Evolutionary conservation across 2,888 invertebrate genomes (phyloP).

Genomic region (Machimus atricapillus): DNA sequence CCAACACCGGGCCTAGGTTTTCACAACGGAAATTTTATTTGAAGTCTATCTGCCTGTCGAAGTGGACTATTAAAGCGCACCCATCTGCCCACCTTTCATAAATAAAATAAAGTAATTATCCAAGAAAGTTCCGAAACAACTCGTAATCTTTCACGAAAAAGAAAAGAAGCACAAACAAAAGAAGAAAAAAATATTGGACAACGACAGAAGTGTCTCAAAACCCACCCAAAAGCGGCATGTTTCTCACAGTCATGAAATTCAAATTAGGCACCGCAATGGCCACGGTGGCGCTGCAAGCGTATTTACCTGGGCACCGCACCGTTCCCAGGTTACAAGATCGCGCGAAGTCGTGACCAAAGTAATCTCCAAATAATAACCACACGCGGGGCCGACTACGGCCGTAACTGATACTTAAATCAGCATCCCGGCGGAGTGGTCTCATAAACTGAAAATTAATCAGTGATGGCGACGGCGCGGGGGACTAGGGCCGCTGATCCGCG

Average conservation of each 20-base stretch:
- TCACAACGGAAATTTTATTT: background rate
- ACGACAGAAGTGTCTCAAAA: background rate
- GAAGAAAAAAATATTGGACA: background rate
- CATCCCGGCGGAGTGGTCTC: background rate
- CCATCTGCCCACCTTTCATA: background rate
- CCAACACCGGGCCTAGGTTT: background rate
- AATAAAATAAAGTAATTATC: background rate
- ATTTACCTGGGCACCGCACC: background rate
- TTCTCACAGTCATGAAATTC: constrained; percentile 14
- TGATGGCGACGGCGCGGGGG: background rate
- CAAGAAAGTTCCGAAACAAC: background rate
- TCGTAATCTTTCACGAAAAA: background rate
- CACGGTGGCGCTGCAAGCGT: background rate
- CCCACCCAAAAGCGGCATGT: background rate
- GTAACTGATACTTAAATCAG: constrained; percentile 1
- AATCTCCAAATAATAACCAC: constrained; percentile 18
- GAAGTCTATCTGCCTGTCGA: background rate
- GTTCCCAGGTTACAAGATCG: background rate
- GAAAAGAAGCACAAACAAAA: background rate
- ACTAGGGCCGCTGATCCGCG: background rate
- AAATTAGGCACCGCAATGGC: background rate
- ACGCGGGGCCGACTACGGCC: background rate
- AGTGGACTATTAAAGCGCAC: background rate
- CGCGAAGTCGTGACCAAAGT: constrained; percentile 18
- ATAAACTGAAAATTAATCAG: constrained; percentile 23